A percentile compares a stretch with the other conserved stretches of the same genome.
Conservation (phyloP, 2,113 vertebrate genomes). For the Larimichthys crocea region DNA sequence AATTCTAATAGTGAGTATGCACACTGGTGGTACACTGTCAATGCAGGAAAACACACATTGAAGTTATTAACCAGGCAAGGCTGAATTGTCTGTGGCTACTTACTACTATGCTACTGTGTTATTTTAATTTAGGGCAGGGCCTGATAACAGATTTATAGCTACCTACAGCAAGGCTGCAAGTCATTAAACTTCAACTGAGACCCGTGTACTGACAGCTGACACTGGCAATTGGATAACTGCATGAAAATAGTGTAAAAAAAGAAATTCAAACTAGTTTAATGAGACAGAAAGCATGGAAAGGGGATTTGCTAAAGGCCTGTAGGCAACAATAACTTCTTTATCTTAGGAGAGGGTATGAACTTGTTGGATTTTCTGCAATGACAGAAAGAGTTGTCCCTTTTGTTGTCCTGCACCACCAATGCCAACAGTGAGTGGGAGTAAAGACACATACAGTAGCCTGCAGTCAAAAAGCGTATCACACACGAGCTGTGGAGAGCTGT, state of each 20-base stretch:
- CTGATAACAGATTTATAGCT: constrained; percentile 23
- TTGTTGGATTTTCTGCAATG: constrained; percentile 3
- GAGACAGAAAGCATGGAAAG: neutral
- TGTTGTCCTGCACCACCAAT: constrained; percentile 18
- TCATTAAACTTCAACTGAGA: constrained; percentile 30
- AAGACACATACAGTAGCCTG: constrained; percentile 34
- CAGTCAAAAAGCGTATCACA: constrained; percentile 45
- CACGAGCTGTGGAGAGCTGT: constrained; percentile 43
- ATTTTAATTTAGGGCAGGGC: neutral
- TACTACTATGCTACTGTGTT: neutral
- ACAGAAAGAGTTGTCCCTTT: constrained; percentile 24
- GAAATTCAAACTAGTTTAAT: constrained; percentile 18
- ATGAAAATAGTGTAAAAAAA: neutral
- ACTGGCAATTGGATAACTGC: neutral
- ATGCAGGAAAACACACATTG: constrained; percentile 17
- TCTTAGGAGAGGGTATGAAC: neutral
- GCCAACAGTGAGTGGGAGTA: constrained; percentile 46
- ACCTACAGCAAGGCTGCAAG: constrained; percentile 2
- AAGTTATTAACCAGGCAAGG: constrained; percentile 7
- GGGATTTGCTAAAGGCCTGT: neutral
- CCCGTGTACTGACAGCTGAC: constrained; percentile 12
- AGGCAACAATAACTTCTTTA: constrained; percentile 1
- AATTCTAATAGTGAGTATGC: neutral
- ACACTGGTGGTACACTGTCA: neutral
- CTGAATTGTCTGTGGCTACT: neutral